Base-by-base conservation (phyloP, 2,113 vertebrate species). In the Hippocampus barbouri region DNA sequence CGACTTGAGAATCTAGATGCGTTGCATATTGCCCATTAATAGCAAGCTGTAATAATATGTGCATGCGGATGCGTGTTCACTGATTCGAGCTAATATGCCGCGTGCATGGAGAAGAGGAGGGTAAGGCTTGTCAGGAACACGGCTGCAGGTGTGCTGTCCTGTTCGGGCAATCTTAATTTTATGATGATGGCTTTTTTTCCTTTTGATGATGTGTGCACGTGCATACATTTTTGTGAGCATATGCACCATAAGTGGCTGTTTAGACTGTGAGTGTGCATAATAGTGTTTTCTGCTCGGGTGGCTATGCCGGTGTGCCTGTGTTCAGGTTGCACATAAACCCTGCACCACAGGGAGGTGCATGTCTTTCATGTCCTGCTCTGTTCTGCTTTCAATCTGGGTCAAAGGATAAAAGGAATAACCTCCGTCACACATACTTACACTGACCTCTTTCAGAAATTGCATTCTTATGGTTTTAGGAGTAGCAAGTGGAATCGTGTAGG, bases 331-430 rank as follows among this genome's bases (percentile, higher is more conserved):
- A 76, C 79, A 80, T 88, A 85, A 87, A 84, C 84, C 80, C 27
- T n/a, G 59, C 75, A 85, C 87, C 77, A 21, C 61, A 75, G 89
- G 88, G 88, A 87, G 73, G 78, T 84, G 76, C 34, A 59, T 78
- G 86, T 85, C 87, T 90, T 90, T 90, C 83, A 90, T 88, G 85
- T 86, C 80, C 79, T 79, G 83, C 78, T 88, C 79, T 66, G 75
- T 79, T 84, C 82, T 81, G 69, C 75, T 75, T 86, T 68, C 74
- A 87, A 91, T 89, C 78, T 88, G 85, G 88, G 87, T 91, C 87
- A 89, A 89, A 89, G 84, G 83, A 87, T 83, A 78, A 90, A 38
- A 88, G 87, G 84, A 85, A 88, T 80, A 81, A 83, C 82, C 74
- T 76, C 76, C 64, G 64, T 75, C 79, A 79, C 77, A 77, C 78